Evolutionary conservation across 2,888 invertebrate species (phyloP).

Genomic region (Nesidiocoris tenuis): DNA sequence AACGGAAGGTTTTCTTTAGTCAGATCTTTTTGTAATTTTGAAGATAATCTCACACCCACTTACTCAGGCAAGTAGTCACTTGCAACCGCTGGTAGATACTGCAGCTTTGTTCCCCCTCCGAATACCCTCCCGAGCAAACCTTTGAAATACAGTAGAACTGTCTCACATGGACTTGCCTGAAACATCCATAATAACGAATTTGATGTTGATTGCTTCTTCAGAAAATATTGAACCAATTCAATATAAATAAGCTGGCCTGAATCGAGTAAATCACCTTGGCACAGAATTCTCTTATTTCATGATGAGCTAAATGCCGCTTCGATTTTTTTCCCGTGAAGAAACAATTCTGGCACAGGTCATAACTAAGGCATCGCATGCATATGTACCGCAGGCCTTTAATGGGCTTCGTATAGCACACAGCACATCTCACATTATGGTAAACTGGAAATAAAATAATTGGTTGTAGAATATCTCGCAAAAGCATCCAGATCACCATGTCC

Average conservation of each 20-base stretch:
- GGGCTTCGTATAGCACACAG: constrained; percentile 62
- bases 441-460: constrained; percentile 54
- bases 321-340: constrained; percentile 64
- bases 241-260: background rate
- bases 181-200: constrained; percentile 49
- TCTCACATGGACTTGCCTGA: constrained; percentile 57
- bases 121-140: constrained; percentile 58
- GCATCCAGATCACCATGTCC: too few species aligned
- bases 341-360: constrained; percentile 68
- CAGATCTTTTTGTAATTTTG: too few species aligned
- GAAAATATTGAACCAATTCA: background rate
- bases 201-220: too few species aligned
- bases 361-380: constrained; percentile 65
- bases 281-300: constrained; percentile 56
- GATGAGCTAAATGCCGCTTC: constrained; percentile 65
- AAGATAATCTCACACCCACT: too few species aligned
- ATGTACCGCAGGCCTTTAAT: constrained; percentile 64
- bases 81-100: constrained; percentile 53
- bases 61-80: constrained; percentile 10
- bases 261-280: constrained; percentile 51
- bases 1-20: too few species aligned
- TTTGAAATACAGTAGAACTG: constrained; percentile 56
- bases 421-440: constrained; percentile 63
- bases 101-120: constrained; percentile 57
- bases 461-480: background rate